Base-by-base conservation (phyloP, 2,888 invertebrate genomes). In the Pyrrhopygopsis socrates region DNA sequence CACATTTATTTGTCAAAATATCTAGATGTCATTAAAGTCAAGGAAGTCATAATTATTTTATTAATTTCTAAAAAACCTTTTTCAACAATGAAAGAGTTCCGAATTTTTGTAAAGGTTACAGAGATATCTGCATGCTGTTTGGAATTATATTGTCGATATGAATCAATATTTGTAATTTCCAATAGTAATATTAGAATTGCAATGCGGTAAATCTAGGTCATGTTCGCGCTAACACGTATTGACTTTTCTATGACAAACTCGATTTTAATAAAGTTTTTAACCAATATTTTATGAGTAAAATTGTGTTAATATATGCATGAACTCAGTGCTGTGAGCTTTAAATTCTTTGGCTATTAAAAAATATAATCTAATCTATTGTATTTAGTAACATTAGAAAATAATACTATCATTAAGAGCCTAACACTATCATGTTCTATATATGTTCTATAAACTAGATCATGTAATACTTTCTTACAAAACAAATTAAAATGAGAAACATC, bases 41-140 rank as follows among this genome's bases (percentile, higher is more conserved):
- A n/a, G n/a, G n/a, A n/a, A n/a, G n/a, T n/a, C n/a, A n/a, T n/a
- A n/a, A n/a, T n/a, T n/a, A n/a, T n/a, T n/a, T n/a, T n/a, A n/a
- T n/a, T n/a, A n/a, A n/a, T n/a, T n/a, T n/a, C 8, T 11, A 67
- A 78, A 95, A 95, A 29, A 29, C 1, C 63, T 27, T 63, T 63
- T 27, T 27, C 24, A 29, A 63, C 29, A 29, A 63, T 63, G 73
- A 54, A 54, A 73, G 54, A 54, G 54, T 54, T 54, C n/a, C 22
- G 71, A 60, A 63, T n/a, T n/a, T n/a, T n/a, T n/a, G n/a, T n/a
- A n/a, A n/a, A n/a, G 41, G 74, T 63, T 60, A 60, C 60, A 74
- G 41, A 75, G 45, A 76, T 77, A 77, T 77, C 76, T 77, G 76
- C 76, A 77, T 67, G 50, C 65, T 50, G 67, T 30, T 54, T 67